Evolutionary conservation across 2,888 invertebrate genomes (phyloP).

Genomic region (Helleia helle): DNA sequence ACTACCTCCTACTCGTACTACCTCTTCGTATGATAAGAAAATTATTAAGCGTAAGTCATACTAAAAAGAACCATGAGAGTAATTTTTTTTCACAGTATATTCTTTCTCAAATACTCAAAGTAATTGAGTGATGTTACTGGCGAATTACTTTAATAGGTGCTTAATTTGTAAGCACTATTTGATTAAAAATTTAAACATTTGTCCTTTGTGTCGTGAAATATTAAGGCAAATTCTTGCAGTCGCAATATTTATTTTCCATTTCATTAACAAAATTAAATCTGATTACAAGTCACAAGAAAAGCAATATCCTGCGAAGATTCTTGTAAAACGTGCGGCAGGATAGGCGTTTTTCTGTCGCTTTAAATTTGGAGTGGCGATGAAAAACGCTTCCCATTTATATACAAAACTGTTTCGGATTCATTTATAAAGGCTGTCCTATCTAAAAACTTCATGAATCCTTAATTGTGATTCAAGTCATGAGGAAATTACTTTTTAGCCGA

Average conservation of each 20-base stretch:
- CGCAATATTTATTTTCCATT: conserved; percentile 62
- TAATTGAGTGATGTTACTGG: too few relatives aligned
- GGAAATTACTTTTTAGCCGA: neutral
- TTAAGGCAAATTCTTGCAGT: conserved; percentile 12
- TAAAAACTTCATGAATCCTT: conserved; percentile 5
- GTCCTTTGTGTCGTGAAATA: neutral
- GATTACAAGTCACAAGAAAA: conserved; percentile 45
- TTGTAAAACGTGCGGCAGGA: conserved; percentile 40
- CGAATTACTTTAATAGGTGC: too few relatives aligned
- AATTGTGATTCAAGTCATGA: conserved; percentile 6
- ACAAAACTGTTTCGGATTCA: conserved; percentile 14
- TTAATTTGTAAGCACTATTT: too few relatives aligned
- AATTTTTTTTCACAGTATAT: too few relatives aligned
- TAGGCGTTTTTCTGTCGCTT: conserved; percentile 34
- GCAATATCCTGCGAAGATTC: conserved; percentile 46
- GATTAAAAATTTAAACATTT: too few relatives aligned
- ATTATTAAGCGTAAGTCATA: too few relatives aligned
- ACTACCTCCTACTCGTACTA: too few relatives aligned
- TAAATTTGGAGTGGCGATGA: conserved; percentile 33
- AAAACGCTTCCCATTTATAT: conserved; percentile 23
- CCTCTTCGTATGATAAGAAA: too few relatives aligned
- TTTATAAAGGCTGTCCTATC: conserved; percentile 7
- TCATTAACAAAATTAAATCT: conserved; percentile 66
- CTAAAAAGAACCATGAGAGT: too few relatives aligned
- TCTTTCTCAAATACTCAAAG: too few relatives aligned